Conservation (phyloP, 2,888 invertebrate species). For the Notodonta dromedarius region DNA sequence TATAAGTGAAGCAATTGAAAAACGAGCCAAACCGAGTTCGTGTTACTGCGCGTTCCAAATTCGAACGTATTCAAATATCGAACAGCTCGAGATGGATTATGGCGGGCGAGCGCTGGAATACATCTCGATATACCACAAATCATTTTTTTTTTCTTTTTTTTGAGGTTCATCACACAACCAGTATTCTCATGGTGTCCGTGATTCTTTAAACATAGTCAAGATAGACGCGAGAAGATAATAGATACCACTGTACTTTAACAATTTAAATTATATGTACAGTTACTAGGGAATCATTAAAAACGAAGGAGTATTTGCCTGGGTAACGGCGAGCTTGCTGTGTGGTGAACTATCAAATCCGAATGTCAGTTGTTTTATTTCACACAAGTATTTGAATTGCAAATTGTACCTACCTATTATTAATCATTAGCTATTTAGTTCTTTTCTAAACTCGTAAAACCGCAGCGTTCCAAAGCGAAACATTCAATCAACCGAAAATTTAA, state of each 20-base stretch:
- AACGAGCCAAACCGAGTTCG: conserved; percentile 80
- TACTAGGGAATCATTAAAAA: too few species aligned
- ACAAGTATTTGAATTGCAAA: conserved; percentile 64
- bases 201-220: too few species aligned
- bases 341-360: background rate
- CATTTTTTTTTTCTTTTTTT: conserved; percentile 46
- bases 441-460: conserved; percentile 52
- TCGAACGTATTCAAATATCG: conserved; percentile 82
- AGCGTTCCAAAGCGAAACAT: conserved; percentile 66
- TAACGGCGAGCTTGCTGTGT: conserved; percentile 9
- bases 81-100: conserved; percentile 75
- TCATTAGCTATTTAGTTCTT: conserved; percentile 45
- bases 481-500: conserved; percentile 80
- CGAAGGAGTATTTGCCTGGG: too few species aligned
- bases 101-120: conserved; percentile 64
- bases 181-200: background rate
- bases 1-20: conserved; percentile 83
- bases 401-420: conserved; percentile 44
- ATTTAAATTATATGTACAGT: too few species aligned
- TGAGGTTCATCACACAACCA: conserved; percentile 30
- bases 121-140: conserved; percentile 63
- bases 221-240: too few species aligned
- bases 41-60: conserved; percentile 80
- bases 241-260: too few species aligned
- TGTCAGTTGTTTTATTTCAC: conserved; percentile 27